A percentile compares a stretch with the other conserved stretches of the same genome.
Evolutionary conservation across 2,797 vertebrate genomes (phyloP).

Genomic region (Bradypodion ventrale): DNA sequence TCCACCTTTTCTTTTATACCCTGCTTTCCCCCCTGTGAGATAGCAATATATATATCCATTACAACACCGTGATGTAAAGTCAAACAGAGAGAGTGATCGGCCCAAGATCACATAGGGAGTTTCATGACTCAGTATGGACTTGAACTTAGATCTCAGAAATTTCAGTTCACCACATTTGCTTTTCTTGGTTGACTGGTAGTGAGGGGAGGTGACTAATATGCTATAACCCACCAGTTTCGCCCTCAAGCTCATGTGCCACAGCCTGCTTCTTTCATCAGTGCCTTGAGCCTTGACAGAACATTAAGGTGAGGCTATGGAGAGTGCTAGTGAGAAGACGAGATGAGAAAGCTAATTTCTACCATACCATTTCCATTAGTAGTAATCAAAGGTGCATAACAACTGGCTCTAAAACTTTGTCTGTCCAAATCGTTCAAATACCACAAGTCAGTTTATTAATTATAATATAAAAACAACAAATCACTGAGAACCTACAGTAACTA

Average conservation of each 20-base stretch:
- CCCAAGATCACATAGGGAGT: background rate
- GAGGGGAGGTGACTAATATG: too few relatives aligned
- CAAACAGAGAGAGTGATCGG: background rate
- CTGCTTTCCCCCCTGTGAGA: background rate
- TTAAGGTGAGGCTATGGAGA: too few relatives aligned
- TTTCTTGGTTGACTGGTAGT: too few relatives aligned
- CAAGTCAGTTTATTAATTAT: too few relatives aligned
- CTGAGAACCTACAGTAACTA: background rate
- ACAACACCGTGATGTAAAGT: background rate
- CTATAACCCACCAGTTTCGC: too few relatives aligned
- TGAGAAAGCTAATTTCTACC: too few relatives aligned
- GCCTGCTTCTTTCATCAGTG: too few relatives aligned
- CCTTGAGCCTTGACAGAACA: too few relatives aligned
- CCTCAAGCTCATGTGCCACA: too few relatives aligned
- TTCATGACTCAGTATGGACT: background rate
- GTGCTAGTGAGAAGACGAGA: too few relatives aligned
- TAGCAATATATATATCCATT: too few relatives aligned
- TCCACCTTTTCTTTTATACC: background rate
- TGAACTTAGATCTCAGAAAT: background rate
- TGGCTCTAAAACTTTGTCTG: background rate
- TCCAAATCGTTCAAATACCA: background rate
- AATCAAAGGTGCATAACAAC: background rate
- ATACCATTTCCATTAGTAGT: background rate
- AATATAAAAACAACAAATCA: background rate
- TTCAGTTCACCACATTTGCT: background rate